phyloP scores from a whole-genome alignment of 2,797 vertebrate species.

The Cyclura pinguis region DNA sequence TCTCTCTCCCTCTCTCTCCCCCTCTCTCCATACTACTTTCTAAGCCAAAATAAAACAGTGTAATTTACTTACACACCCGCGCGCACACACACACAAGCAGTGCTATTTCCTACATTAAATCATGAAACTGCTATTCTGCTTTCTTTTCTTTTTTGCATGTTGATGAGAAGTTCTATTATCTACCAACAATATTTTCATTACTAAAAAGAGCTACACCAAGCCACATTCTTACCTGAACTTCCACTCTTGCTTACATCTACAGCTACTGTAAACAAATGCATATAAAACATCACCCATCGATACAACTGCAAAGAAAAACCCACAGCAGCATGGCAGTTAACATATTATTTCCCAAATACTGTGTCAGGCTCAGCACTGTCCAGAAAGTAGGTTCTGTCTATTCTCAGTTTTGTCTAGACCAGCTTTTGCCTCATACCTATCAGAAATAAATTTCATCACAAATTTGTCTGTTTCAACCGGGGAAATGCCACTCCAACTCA shows the following conservation, averaged over 20 bases:
- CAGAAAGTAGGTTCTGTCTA: not conserved
- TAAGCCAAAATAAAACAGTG: constrained; percentile 29
- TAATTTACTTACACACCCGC: not conserved
- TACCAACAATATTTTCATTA: not conserved
- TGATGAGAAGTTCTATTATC: not conserved
- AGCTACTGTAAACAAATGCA: not conserved
- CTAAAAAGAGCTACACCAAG: not conserved
- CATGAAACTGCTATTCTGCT: not conserved
- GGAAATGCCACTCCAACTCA: not conserved
- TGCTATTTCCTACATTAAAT: not conserved
- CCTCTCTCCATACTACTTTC: constrained; percentile 10
- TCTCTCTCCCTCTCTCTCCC: constrained; percentile 10
- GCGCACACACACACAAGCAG: not conserved
- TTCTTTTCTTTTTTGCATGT: not conserved
- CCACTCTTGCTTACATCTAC: not conserved
- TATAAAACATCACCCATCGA: not conserved
- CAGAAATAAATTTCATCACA: not conserved
- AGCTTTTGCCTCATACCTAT: not conserved
- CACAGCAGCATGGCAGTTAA: not conserved
- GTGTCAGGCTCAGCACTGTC: not conserved
- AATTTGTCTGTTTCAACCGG: not conserved
- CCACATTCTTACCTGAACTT: not conserved
- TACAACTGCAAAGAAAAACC: not conserved
- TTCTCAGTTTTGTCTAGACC: not conserved
- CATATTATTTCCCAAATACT: not conserved